Base-by-base conservation (phyloP, 35 echinoderm and acorn worm genomes). In the Lytechinus variegatus region DNA sequence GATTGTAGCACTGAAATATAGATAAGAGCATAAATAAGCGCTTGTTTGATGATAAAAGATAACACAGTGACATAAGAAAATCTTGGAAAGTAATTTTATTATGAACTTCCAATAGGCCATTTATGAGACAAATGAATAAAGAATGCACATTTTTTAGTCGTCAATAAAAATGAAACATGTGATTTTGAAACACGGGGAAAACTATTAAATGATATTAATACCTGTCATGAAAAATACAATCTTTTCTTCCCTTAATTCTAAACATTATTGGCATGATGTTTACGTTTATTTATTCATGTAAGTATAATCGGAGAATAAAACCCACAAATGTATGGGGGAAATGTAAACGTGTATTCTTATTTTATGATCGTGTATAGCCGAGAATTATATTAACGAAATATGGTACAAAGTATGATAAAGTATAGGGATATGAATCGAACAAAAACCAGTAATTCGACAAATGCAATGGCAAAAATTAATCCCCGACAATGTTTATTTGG, bases 11-110 rank as follows among this genome's bases (percentile, higher is more conserved):
- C 2, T 44, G 33, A 44, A 44, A 44, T 0, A 44, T 44, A 44
- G 33, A 44, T 44, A 44, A 24, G 16, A 24, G 66, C 6, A 79
- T 16, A 21, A 79, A 24, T 24, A 79, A 79, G 33, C 33, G 33
- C 33, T 44, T 44, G 33, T 21, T 79, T 58, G 66, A 79, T 16
- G 19, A 79, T 79, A 24, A 79, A 16, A 21, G 6, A 79, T 24
- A 79, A 79, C 19, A 79, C 66, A 24, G 4, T 8, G n/a, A 24
- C 66, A 24, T 19, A 5, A 6, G 19, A 4, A 21, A 24, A 24
- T 79, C 21, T 79, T 79, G 66, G 66, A 79, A 79, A 79, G 66
- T 79, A 79, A 79, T 79, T 79, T 79, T 79, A 79, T 79, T 79
- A 79, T 79, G 66, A 79, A 79, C 66, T 79, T 79, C 33, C 33